Evolutionary conservation across 1,140 invertebrate genomes (phyloP), one percentile per base, ranked within the genome.

Genomic region (Apis florea): DNA sequence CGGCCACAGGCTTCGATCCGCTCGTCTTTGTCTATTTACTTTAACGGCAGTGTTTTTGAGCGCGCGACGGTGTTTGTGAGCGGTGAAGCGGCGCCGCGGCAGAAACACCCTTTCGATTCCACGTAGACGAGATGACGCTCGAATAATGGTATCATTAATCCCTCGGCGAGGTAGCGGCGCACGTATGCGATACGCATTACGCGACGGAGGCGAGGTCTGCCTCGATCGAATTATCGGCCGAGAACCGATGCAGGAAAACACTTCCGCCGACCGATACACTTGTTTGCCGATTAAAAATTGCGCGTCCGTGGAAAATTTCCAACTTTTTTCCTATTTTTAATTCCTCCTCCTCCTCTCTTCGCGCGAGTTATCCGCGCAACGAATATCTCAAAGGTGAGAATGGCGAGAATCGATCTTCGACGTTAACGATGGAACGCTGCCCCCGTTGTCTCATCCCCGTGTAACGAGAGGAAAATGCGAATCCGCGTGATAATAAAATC

Each of bases 91-190:
- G 24, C 19, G 59, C 54, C 54, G 31, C 9, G 31, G 47, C 13
- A 51, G 54, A 4, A 47, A 56, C 24, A n/a, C 58, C 73, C 67
- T 64, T 77, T 82, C 66, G 59, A 77, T 77, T 56, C 74, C 31
- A 21, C 56, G 24, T 69, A 49, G 53, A 58, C 56, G 49, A 49
- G 80, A 76, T 63, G 74, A 80, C 82, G 79, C 72, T 83, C 56
- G 54, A 73, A 83, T 83, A 79, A 70, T 83, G 76, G 77, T 83
- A 80, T 73, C 77, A 73, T 83, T 83, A 83, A 80, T 71, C 69
- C 69, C 47, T 61, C n/a, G 40, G 21, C 69, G 47, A 54, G 17
- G 24, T 31, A 56, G 10, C 53, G 31, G 21, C 51, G 67, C 58
- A 71, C 75, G 68, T 71, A 67, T 68, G 70, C 40, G 40, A 26